Base-by-base conservation (phyloP, 2,113 vertebrate species). In the Arizona elegans region DNA sequence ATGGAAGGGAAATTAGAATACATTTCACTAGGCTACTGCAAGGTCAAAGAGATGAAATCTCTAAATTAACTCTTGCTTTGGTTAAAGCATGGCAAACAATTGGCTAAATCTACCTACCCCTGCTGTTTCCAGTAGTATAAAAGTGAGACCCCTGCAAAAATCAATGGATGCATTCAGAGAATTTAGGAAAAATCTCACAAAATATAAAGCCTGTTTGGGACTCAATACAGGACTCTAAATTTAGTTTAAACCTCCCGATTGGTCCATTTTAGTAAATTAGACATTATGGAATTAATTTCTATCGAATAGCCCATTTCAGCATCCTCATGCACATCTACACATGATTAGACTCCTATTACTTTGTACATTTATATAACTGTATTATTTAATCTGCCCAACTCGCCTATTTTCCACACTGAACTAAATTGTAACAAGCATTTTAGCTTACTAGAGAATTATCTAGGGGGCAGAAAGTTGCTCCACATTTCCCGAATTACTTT, bases 361-460 rank as follows among this genome's bases (percentile, higher is more conserved):
- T 91, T 87, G 23, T 3, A 54, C 8, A 58, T 33, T 33, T 17
- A 53, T 93, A 56, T 91, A 91, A 92, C 50, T 93, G 38, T 58
- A 87, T 94, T 93, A 59, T 70, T 94, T 56, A 92, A 92, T 92
- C 95, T 88, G 62, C 87, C 87, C 89, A 91, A 8, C 17, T 17
- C 19, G 17, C 23, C 0, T 0, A 56, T 94, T 91, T 94, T 87
- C 87, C 24, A 93, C 93, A 95, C 86, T 90, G 95, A 94, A 58
- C 5, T 94, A 95, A 70, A 94, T 2, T 26, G 38, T 92, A 94
- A 85, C 89, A 96, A 94, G 91, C 12, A 91, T 95, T 96, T 92
- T 88, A 88, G 6, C 65, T 93, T 95, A 90, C 90, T 92, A 91
- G 86, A 94, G 54, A 93, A 92, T 70, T 94, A 12, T 13, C 81